Conservation (phyloP, 2,888 invertebrate species). For the Mylabris sibirica region DNA sequence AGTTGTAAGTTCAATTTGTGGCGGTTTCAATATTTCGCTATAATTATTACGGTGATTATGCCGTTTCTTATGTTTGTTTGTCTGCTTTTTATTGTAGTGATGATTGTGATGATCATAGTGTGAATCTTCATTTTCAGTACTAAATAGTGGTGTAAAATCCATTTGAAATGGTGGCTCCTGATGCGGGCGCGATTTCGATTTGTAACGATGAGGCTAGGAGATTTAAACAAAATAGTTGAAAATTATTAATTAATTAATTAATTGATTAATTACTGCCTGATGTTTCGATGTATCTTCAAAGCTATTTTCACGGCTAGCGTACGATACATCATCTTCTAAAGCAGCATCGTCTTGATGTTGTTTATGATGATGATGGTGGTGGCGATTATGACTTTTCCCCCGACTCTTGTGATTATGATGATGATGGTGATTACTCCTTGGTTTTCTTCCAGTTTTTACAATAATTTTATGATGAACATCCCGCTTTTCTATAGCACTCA, state of each 20-base stretch:
- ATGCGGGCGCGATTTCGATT: constrained; percentile 5
- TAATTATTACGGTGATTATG: constrained; percentile 5
- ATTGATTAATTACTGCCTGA: not conserved
- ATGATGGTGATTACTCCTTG: constrained; percentile 5
- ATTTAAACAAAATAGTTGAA: not conserved
- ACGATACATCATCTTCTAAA: constrained; percentile 7
- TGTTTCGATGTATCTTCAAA: not conserved
- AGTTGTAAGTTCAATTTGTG: constrained; percentile 19
- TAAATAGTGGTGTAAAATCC: constrained; percentile 8
- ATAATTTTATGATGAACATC: constrained; percentile 24
- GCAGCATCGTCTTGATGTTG: not conserved
- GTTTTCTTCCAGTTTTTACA: constrained; percentile 9
- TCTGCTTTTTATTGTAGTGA: not conserved
- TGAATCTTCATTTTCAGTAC: not conserved
- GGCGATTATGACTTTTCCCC: not conserved
- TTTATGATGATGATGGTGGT: constrained; percentile 18
- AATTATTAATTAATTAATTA: not conserved
- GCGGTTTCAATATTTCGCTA: not conserved
- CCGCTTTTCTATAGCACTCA: constrained; percentile 12
- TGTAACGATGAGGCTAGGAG: constrained; percentile 9
- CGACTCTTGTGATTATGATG: not conserved
- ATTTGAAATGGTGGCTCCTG: not conserved
- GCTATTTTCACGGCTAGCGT: not conserved
- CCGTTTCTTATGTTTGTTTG: not conserved
- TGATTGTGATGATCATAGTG: not conserved